Evolutionary conservation across 2,113 vertebrate species (phyloP).

Genomic region (Bucco capensis): DNA sequence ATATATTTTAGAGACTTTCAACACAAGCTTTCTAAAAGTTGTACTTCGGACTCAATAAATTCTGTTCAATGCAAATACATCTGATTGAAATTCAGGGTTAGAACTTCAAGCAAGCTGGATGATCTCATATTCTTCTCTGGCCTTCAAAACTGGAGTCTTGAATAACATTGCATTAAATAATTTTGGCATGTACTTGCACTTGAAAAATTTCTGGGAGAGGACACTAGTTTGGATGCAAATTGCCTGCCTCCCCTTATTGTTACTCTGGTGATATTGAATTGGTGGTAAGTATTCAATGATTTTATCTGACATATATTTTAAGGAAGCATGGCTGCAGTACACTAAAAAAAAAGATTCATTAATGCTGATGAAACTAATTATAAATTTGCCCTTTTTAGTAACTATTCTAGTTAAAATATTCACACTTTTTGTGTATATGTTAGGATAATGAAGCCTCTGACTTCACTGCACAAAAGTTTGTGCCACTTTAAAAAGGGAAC

Average conservation of each 20-base stretch:
- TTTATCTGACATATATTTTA: background rate
- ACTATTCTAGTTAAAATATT: background rate
- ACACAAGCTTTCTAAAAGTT: background rate
- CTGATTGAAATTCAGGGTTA: background rate
- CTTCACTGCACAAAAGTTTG: background rate
- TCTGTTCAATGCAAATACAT: background rate
- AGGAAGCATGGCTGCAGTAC: background rate
- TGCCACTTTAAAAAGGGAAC: background rate
- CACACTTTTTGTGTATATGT: fast-evolving
- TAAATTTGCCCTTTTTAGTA: background rate
- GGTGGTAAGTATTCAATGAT: background rate
- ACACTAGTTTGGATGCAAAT: background rate
- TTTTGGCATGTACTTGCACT: background rate
- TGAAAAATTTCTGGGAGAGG: background rate
- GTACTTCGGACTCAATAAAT: background rate
- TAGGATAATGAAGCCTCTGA: background rate
- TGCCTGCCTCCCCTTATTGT: background rate
- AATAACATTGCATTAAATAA: background rate
- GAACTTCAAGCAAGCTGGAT: background rate
- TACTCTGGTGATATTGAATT: background rate
- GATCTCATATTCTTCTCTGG: background rate
- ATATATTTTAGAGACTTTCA: background rate
- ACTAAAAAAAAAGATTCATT: background rate
- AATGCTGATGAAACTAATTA: background rate
- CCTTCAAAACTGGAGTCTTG: background rate